Conservation (phyloP, 1,140 invertebrate species). For the Battus philenor region DNA sequence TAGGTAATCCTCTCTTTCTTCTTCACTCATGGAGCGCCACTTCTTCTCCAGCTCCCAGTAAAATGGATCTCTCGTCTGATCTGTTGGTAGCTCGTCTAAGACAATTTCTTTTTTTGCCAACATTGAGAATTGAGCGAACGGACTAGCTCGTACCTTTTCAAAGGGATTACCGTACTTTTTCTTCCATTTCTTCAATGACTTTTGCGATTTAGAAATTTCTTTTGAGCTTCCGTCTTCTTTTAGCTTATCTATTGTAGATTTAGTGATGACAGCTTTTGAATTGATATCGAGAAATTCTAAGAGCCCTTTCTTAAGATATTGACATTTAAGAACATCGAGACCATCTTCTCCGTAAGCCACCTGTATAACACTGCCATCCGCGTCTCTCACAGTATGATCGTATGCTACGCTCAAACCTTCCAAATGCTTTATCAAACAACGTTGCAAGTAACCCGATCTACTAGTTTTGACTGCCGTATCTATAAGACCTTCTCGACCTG, state of each 20-base stretch:
- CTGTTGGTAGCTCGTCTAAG: conserved; percentile 41
- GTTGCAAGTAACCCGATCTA: conserved; percentile 97
- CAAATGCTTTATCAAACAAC: conserved; percentile 98
- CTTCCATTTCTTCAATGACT: conserved; percentile 79
- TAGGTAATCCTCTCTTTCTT: conserved; percentile 75
- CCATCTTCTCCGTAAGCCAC: conserved; percentile 99
- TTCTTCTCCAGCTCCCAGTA: conserved; percentile 78
- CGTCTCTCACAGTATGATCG: conserved; percentile 96
- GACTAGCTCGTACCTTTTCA: conserved; percentile 55
- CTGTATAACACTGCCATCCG: conserved; percentile 95
- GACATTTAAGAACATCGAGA: conserved; percentile 91
- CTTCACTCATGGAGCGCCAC: conserved; percentile 78
- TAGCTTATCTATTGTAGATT: conserved; percentile 77
- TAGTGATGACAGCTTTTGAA: conserved; percentile 79
- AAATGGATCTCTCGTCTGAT: conserved; percentile 56
- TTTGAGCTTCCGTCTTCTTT: conserved; percentile 71
- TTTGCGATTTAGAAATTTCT: conserved; percentile 68
- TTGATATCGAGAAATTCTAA: conserved; percentile 91
- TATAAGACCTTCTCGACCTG: conserved; percentile 95
- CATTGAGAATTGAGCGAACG: conserved; percentile 43
- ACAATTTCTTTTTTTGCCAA: conserved; percentile 43
- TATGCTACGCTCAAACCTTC: conserved; percentile 95
- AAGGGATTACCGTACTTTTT: conserved; percentile 75
- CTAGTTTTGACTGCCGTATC: conserved; percentile 95
- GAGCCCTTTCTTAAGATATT: conserved; percentile 89